Evolutionary conservation across 2,888 invertebrate species (phyloP), one percentile per base, ranked within the genome.

Genomic region (Macrophya alboannulata): DNA sequence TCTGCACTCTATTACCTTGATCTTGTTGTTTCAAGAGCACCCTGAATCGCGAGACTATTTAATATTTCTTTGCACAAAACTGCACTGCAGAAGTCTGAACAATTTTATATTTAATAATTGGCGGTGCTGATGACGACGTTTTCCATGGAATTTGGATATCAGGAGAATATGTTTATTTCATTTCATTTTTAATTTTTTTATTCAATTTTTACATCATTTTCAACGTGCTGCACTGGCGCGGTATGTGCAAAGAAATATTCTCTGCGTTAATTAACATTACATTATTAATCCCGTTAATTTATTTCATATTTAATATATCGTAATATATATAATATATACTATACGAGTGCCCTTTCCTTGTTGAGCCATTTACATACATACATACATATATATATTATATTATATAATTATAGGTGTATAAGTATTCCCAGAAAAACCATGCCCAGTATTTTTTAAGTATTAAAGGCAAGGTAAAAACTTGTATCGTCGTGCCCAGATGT

Each of bases 391-490:
- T 2, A 72, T 72, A 72, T 43, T 43, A 40, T 71, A 71, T 40
- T 40, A n/a, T 31, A 37, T 77, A 77, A 17, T 87, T 85, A 87
- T 90, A 90, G 88, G 17, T 25, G 84, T 81, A 85, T 90, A 90
- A 90, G 89, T 37, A 71, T 71, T 40, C 37, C 25, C 40, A 62
- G 25, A 62, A 68, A 55, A 83, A 91, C 90, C 91, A 91, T 86
- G 90, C 90, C 91, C 91, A 92, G 91, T 92, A 92, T 92, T 92
- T 92, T 90, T 87, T 90, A 92, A 92, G 90, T 90, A 89, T 88
- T 89, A 89, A 87, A 83, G 86, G 82, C 85, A 86, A 86, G 86
- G 86, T 31, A 31, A 86, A 86, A 87, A 77, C 59, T 81, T 81
- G 81, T 81, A 81, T 81, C 62, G 62, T 62, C 43, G 81, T 81